Evolutionary conservation across 23 tunicate species (phyloP).

Genomic region (Ascidia mentula): DNA sequence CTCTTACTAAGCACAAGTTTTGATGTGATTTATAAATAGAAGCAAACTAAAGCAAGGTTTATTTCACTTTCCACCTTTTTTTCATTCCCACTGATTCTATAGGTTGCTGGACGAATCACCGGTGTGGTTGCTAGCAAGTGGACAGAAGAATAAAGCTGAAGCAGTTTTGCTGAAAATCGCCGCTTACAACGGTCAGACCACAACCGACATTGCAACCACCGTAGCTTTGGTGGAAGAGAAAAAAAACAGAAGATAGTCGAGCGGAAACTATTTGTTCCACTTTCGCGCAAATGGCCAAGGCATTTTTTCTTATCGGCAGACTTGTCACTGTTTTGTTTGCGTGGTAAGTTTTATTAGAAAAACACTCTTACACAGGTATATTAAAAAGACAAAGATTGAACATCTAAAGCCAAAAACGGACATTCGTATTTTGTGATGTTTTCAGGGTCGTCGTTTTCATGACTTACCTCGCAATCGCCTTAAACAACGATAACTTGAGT

Average conservation of each 20-base stretch:
- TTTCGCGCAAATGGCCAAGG: background rate
- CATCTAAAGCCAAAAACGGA: too few species aligned
- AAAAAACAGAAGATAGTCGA: background rate
- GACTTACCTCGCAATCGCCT: background rate
- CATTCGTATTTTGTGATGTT: too few species aligned
- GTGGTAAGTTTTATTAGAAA: background rate
- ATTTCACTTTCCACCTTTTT: too few species aligned
- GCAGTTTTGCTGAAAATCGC: background rate
- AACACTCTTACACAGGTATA: background rate
- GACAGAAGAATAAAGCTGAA: background rate
- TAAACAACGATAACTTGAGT: background rate
- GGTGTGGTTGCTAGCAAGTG: background rate
- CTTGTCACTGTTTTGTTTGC: background rate
- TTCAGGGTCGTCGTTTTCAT: background rate
- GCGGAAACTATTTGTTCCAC: background rate
- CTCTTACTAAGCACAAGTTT: too few species aligned
- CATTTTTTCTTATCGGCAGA: background rate
- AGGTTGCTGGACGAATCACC: slow-evolving; percentile 1
- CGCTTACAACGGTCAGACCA: background rate
- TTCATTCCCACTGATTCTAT: background rate
- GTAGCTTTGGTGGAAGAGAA: background rate
- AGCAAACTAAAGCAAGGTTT: too few species aligned
- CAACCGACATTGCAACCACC: background rate
- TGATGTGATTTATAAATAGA: too few species aligned
- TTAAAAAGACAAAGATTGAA: too few species aligned